Evolutionary conservation across 2,113 vertebrate species (phyloP).

Genomic region (Megaptera novaeangliae): DNA sequence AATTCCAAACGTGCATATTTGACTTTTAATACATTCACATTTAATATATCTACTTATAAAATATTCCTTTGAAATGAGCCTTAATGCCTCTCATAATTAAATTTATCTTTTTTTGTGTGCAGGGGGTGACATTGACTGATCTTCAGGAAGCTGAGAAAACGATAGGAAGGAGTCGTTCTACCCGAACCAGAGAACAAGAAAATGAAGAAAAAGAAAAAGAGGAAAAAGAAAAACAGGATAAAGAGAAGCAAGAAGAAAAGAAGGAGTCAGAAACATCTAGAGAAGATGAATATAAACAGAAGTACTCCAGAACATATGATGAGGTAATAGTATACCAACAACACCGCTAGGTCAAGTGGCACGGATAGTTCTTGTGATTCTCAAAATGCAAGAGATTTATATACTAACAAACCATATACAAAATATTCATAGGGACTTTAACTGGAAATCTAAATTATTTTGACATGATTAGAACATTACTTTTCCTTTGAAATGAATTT

Average conservation of each 20-base stretch:
- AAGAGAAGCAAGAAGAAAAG: slow-evolving; percentile 96
- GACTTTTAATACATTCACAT: background rate
- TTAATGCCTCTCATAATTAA: background rate
- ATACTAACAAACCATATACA: background rate
- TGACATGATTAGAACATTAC: background rate
- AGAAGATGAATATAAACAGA: slow-evolving; percentile 95
- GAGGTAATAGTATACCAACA: slow-evolving; percentile 83
- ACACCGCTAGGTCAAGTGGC: background rate
- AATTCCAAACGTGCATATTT: slow-evolving; percentile 4
- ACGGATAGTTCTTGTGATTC: background rate
- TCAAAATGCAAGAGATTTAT: background rate
- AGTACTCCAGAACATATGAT: slow-evolving; percentile 90
- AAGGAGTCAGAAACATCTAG: slow-evolving; percentile 90
- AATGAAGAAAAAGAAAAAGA: slow-evolving; percentile 94
- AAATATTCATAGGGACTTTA: slow-evolving; percentile 45
- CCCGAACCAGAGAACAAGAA: slow-evolving; percentile 92
- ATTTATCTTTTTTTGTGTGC: slow-evolving; percentile 2
- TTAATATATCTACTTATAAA: background rate
- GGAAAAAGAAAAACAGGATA: slow-evolving; percentile 94
- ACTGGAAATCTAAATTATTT: slow-evolving; percentile 40
- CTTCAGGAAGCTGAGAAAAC: slow-evolving; percentile 99
- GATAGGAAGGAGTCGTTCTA: slow-evolving; percentile 90
- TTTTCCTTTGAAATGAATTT: slow-evolving; percentile 30
- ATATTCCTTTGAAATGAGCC: background rate
- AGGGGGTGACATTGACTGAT: slow-evolving; percentile 98